Evolutionary conservation across 37 sponge, comb jelly and placozoan genomes (phyloP), one percentile per base, ranked within the genome.

Genomic region (Aphrocallistes beatrix): DNA sequence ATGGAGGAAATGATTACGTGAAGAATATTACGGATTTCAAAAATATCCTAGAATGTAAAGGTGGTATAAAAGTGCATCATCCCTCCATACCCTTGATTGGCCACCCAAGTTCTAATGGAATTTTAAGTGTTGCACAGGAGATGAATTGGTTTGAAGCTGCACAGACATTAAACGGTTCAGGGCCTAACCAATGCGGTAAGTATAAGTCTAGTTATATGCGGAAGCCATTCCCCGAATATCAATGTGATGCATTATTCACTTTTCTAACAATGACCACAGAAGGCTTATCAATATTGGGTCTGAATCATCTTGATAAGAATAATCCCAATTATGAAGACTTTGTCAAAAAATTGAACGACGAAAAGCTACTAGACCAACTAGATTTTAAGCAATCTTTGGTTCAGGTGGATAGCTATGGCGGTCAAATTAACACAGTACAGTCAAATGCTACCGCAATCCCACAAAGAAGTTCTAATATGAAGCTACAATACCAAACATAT

Each of bases 81-180:
- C 13, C 49, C 17, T 21, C 49, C 13, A 47, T 47, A 21, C 49
- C 49, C 17, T 13, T 13, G 13, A 17, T 47, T 21, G 49, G 49
- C 49, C 49, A 47, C 17, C 49, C 49, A 21, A 47, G 49, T 17
- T 21, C 49, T 21, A 47, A 47, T 21, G 49, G 49, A 13, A 60
- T 60, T 13, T 30, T 60, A 1, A 60, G n/a, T 30, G 34, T 60
- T 19, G 75, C 75, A 21, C 75, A 60, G n/a, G 32, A 60, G 21
- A 21, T 60, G 75, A 60, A 19, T 3, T 60, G 75, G 75, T 60
- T 60, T 60, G 75, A 60, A 6, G 75, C 75, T 60, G 75, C 75
- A 3, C 75, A 60, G n/a, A 60, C 75, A 19, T 6, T 60, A 60
- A 60, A 60, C 34, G 10, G 28, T 60, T 60, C 75, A 25, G 75